Evolutionary conservation across 2,888 invertebrate genomes (phyloP).

Genomic region (Parnassius orleans): DNA sequence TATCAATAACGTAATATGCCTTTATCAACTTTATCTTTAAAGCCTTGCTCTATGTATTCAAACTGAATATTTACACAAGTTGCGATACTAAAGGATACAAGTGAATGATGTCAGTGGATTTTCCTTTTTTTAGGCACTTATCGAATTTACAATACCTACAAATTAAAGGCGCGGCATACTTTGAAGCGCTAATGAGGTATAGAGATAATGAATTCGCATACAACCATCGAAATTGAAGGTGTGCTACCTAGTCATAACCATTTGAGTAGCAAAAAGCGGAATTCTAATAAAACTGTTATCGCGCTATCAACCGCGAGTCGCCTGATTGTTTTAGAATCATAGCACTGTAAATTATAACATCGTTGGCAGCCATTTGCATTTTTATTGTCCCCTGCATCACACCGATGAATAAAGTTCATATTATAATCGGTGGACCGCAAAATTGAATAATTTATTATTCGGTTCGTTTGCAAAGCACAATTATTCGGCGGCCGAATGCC

Average conservation of each 20-base stretch:
- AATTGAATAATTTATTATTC: conserved; percentile 77
- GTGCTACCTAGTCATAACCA: conserved; percentile 35
- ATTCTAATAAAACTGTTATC: conserved; percentile 47
- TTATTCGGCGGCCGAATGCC: conserved; percentile 53
- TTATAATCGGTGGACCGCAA: conserved; percentile 67
- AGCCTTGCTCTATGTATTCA: conserved; percentile 11
- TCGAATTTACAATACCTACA: conserved; percentile 16
- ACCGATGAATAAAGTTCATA: conserved; percentile 63
- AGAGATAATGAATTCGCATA: conserved; percentile 18
- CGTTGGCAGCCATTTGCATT: conserved; percentile 71
- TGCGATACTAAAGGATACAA: conserved; percentile 20
- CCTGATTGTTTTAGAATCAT: conserved; percentile 49
- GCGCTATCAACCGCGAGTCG: conserved; percentile 38
- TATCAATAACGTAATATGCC: conserved; percentile 10
- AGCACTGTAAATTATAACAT: conserved; percentile 67
- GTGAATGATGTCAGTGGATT: conserved; percentile 30
- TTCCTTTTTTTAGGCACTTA: conserved; percentile 26
- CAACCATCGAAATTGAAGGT: conserved; percentile 30
- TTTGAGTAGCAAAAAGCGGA: conserved; percentile 43
- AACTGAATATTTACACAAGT: conserved; percentile 31
- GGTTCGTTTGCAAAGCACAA: conserved; percentile 62
- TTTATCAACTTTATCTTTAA: conserved; percentile 18
- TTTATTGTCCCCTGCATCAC: conserved; percentile 71
- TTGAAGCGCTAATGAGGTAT: conserved; percentile 25
- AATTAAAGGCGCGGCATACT: conserved; percentile 21